A percentile compares a stretch with the other conserved stretches of the same genome.
Evolutionary conservation across 2,888 invertebrate species (phyloP).

Genomic region (Iphiclides podalirius): DNA sequence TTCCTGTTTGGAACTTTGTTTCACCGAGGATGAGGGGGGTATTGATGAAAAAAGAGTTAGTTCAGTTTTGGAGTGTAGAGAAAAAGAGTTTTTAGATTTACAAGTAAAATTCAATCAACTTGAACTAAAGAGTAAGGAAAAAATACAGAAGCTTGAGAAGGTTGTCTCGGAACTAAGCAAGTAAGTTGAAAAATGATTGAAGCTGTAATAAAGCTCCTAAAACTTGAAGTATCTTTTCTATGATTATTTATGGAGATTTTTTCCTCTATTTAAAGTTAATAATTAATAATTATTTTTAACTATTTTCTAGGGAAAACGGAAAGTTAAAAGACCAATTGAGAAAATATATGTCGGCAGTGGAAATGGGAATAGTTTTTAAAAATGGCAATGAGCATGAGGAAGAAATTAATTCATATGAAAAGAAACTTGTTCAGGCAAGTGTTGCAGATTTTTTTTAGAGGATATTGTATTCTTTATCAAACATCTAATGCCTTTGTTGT

Average conservation of each 20-base stretch:
- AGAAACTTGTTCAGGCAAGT: constrained; percentile 90
- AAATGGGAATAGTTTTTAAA: constrained; percentile 90
- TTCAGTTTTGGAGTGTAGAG: constrained; percentile 61
- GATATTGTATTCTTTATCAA: too few relatives aligned
- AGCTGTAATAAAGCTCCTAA: background rate
- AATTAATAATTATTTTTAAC: background rate
- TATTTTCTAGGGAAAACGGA: constrained; percentile 85
- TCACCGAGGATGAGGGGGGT: constrained; percentile 67
- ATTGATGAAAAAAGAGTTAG: constrained; percentile 56
- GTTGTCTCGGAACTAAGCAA: constrained; percentile 83
- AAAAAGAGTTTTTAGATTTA: constrained; percentile 72
- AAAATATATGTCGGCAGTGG: constrained; percentile 93
- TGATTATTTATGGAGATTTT: too few relatives aligned
- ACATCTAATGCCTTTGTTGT: too few relatives aligned
- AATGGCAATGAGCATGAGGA: constrained; percentile 76
- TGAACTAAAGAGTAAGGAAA: constrained; percentile 67
- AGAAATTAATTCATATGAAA: constrained; percentile 90
- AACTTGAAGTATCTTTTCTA: background rate
- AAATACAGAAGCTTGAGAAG: constrained; percentile 69
- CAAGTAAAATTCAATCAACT: constrained; percentile 75
- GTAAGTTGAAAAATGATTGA: constrained; percentile 54
- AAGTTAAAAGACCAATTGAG: constrained; percentile 90
- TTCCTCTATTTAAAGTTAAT: too few relatives aligned
- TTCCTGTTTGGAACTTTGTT: constrained; percentile 72
- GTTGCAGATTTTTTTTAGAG: too few relatives aligned